Base-by-base conservation (phyloP, 2,113 vertebrate species). In the Clinocottus analis region DNA sequence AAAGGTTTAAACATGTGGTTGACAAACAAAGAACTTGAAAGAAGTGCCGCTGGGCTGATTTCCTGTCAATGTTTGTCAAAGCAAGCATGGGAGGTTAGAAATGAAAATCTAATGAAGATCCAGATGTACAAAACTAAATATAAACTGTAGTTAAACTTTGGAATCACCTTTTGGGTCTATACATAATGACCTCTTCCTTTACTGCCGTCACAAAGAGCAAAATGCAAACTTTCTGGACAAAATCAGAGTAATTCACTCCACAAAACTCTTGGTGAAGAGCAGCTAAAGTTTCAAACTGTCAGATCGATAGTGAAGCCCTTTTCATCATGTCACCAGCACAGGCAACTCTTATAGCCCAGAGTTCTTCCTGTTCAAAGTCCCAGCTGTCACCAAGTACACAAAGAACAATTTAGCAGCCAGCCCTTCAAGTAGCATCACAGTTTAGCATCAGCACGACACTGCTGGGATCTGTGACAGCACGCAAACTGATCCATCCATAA, bases 381-480 rank as follows among this genome's bases (percentile, higher is more conserved):
- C 93, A 86, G 90, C 92, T 92, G 90, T 94, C 94, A 93, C 88
- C 92, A 86, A 94, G 91, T 94, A 94, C 93, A 94, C 93, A 94
- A 94, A 94, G 87, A 95, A 94, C 91, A 94, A 95, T 95, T 95
- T 95, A 96, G 91, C 92, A 93, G 90, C 92, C 93, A 94, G 91
- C 91, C 91, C 92, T 93, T 95, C 93, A 93, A 93, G 89, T 95
- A 94, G 93, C 94, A 94, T 94, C 93, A 91, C 92, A 93, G 93
- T 93, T 95, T 94, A 94, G 89, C 93, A 92, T 95, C 93, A 94
- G 92, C 91, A 86, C 71, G 80, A 88, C 90, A 92, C 93, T 89
- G 86, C 87, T 89, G 94, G 93, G 94, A 95, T 92, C 88, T 72
- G 91, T 93, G 94, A 95, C 95, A 93, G 93, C 89, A 91, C 77